Conservation (phyloP, 2,113 vertebrate species). For the Nesospiza acunhae region DNA sequence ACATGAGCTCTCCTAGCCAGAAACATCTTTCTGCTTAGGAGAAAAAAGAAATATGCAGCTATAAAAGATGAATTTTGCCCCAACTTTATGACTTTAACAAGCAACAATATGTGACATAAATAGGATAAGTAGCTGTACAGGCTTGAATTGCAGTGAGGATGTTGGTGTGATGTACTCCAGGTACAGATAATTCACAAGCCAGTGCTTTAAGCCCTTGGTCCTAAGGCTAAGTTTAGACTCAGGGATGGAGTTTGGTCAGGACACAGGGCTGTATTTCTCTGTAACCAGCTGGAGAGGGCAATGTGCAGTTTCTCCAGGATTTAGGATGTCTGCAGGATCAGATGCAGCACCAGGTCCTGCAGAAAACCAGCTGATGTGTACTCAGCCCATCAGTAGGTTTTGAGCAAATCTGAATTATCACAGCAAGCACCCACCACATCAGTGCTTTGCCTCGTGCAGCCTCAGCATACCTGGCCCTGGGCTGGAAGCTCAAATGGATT, state of each 20-base stretch:
- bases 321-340: not conserved
- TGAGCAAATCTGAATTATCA: not conserved
- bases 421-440: not conserved
- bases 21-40: not conserved
- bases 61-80: not conserved
- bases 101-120: not conserved
- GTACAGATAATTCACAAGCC: not conserved
- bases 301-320: not conserved
- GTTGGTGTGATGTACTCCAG: not conserved
- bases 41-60: not conserved
- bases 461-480: not conserved
- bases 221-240: not conserved
- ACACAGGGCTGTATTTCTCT: not conserved
- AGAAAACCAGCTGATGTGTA: not conserved
- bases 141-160: not conserved
- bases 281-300: not conserved
- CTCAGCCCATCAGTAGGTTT: not conserved
- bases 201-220: not conserved
- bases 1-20: not conserved
- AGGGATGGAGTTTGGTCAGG: not conserved
- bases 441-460: not conserved
- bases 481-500: not conserved
- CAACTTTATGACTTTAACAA: not conserved
- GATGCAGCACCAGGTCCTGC: not conserved
- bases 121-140: not conserved